Conservation (phyloP, 2,113 vertebrate species). For the Nycticorax nycticorax region DNA sequence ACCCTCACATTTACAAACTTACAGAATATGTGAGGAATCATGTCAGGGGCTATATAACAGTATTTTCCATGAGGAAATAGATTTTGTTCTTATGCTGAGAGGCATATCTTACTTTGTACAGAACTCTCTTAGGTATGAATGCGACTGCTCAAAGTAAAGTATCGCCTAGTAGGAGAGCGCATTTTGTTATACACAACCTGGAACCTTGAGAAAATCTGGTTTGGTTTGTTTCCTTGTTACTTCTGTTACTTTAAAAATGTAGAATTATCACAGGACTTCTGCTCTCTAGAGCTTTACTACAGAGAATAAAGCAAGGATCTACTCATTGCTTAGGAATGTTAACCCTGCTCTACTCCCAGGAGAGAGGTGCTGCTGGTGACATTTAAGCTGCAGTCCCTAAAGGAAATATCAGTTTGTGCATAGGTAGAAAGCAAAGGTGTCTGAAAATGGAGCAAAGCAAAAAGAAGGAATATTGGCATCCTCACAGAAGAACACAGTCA, state of each 20-base stretch:
- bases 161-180: not conserved
- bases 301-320: not conserved
- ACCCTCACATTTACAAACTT: not conserved
- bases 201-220: not conserved
- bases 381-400: not conserved
- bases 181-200: not conserved
- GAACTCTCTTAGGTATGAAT: not conserved
- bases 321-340: not conserved
- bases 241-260: not conserved
- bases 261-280: not conserved
- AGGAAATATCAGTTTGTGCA: not conserved
- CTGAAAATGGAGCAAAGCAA: not conserved
- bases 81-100: not conserved
- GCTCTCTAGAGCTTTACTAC: not conserved
- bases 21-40: not conserved
- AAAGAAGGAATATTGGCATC: not conserved
- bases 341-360: not conserved
- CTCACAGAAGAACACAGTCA: not conserved
- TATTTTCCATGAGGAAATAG: not conserved
- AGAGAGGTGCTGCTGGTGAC: not conserved
- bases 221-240: not conserved
- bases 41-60: rapidly evolving
- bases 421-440: not conserved
- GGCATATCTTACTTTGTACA: not conserved
- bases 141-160: not conserved